phyloP scores from a whole-genome alignment of 2,888 invertebrate genomes.

The Heliconius ismenius region DNA sequence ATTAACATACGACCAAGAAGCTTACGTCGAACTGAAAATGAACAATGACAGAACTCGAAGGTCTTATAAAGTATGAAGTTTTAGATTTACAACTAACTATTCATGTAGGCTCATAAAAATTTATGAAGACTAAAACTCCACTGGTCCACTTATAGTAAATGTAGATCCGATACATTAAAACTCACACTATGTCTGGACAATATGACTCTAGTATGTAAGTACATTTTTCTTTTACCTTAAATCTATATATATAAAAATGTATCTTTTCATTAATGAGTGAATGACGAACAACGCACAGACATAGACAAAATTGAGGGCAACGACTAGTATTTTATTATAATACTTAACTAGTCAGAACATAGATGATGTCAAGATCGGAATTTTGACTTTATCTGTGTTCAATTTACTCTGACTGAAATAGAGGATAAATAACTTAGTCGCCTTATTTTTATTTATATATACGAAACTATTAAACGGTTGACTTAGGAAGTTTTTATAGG shows the following conservation, averaged over 20 bases:
- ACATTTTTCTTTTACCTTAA: background rate
- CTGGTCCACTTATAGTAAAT: slow-evolving; percentile 15
- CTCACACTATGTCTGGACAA: slow-evolving; percentile 5
- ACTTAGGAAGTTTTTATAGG: slow-evolving; percentile 9
- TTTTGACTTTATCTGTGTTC: background rate
- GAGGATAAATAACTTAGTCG: background rate
- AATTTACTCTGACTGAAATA: background rate
- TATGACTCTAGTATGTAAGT: slow-evolving; percentile 3
- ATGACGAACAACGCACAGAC: background rate
- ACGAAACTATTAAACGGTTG: background rate
- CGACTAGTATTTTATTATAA: background rate
- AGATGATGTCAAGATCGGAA: no score
- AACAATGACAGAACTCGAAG: background rate
- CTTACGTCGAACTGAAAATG: background rate
- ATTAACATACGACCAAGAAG: background rate
- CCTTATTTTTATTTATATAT: slow-evolving; percentile 6
- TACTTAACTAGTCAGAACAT: background rate
- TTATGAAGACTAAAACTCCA: slow-evolving; percentile 15
- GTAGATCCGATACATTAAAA: slow-evolving; percentile 21
- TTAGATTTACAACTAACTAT: slow-evolving; percentile 12
- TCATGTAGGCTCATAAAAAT: slow-evolving; percentile 16
- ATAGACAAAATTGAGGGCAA: background rate
- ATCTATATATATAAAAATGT: background rate
- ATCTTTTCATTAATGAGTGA: background rate
- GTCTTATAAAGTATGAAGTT: slow-evolving; percentile 16